Evolutionary conservation across 2,888 invertebrate genomes (phyloP), one percentile per base, ranked within the genome.

Genomic region (Drosophila multiciliata): DNA sequence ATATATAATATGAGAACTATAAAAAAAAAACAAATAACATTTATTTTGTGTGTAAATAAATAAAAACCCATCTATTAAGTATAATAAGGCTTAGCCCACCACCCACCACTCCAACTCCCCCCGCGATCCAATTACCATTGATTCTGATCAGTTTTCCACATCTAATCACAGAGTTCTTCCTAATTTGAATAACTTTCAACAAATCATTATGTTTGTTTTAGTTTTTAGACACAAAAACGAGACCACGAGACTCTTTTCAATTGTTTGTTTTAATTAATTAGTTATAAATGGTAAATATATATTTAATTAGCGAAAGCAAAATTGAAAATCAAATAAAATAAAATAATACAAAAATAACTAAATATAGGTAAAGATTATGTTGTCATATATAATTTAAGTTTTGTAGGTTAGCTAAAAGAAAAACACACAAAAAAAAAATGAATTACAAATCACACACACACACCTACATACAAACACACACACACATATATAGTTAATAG

Each of bases 181-280:
- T 89, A 59, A 81, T 82, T 89, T 84, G 48, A 53, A 79, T 74
- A 48, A 32, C 42, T 50, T 60, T 67, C 54, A 66, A 29, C 29
- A 29, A 29, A 29, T 53, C 49, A 63, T 50, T 67, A 63, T 69
- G 49, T 66, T 66, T 70, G 64, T 68, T 75, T 74, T 68, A 77
- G 70, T 70, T 66, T 66, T 58, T 59, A 69, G 57, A 38, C 59
- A 20, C 54, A 53, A 67, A 65, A 71, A 80, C 75, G 85, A 87
- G 85, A 85, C 85, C 79, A 87, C 80, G 85, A 84, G 87, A 84
- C 84, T 84, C 84, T 57, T 80, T 79, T 87, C 65, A 84, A 87
- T 78, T 82, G 82, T 80, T 84, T 87, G 75, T 80, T 83, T 84
- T 42, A 66, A 73, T 82, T 75, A 57, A 67, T 63, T 73, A 68